phyloP scores from a whole-genome alignment of 2,888 invertebrate species.

The Euproctis similis region DNA sequence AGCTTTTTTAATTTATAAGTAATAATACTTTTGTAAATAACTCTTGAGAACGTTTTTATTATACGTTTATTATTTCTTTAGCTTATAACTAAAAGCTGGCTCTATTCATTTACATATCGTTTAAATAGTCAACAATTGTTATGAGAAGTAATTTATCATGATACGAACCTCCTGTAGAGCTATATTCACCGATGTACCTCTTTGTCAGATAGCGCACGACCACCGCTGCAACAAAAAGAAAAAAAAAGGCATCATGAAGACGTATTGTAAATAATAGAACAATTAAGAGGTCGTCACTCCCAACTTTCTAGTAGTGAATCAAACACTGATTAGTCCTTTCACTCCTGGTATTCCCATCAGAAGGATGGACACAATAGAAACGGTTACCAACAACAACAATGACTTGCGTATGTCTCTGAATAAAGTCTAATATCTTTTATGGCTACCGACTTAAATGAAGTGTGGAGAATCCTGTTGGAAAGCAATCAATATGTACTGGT shows the following conservation, averaged over 20 bases:
- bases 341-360: slow-evolving; percentile 57
- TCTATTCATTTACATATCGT: too few relatives aligned
- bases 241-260: slow-evolving; percentile 27
- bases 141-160: slow-evolving; percentile 12
- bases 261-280: slow-evolving; percentile 33
- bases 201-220: slow-evolving; percentile 86
- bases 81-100: too few relatives aligned
- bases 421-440: slow-evolving; percentile 28
- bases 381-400: slow-evolving; percentile 68
- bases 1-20: too few relatives aligned
- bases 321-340: slow-evolving; percentile 61
- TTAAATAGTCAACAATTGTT: too few relatives aligned
- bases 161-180: slow-evolving; percentile 85
- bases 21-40: too few relatives aligned
- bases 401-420: slow-evolving; percentile 48
- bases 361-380: slow-evolving; percentile 51
- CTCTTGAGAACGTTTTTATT: too few relatives aligned
- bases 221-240: slow-evolving; percentile 81
- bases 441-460: slow-evolving; percentile 61
- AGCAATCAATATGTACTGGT: slow-evolving; percentile 43
- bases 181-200: slow-evolving; percentile 87
- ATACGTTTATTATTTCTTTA: too few relatives aligned
- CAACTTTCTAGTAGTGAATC: slow-evolving; percentile 57
- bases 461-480: slow-evolving; percentile 58
- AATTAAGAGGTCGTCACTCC: slow-evolving; percentile 55